Percentiles rank a stretch among this genome's conserved stretches.
These are phyloP conservation scores for Drosophila gunungcola DNA, from an alignment of 1,140 invertebrate species.

Conservation along the genomic window DNA sequence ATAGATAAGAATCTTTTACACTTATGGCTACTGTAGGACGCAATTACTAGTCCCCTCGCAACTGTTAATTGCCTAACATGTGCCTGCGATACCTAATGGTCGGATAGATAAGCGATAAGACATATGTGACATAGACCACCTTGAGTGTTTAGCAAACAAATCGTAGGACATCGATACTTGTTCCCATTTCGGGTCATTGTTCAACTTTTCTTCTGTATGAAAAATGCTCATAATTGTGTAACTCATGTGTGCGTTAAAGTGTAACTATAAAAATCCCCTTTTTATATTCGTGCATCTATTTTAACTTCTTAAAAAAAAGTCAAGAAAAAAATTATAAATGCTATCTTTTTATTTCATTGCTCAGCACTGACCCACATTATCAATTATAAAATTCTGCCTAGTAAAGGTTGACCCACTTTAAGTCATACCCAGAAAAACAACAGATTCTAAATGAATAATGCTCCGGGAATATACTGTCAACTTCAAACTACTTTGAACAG, in stretches of 20 bases:
- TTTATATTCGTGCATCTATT: no score
- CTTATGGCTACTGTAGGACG: not conserved
- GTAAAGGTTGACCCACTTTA: not conserved
- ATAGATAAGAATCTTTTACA: not conserved
- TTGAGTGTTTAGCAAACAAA: conserved; percentile 65
- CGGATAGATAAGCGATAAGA: conserved; percentile 37
- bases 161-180: not conserved
- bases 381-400: not conserved
- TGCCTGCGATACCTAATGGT: conserved; percentile 15
- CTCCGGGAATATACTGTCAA: not conserved
- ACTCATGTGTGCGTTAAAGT: no score
- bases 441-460: not conserved
- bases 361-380: conserved; percentile 8
- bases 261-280: no score
- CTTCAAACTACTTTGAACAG: not conserved
- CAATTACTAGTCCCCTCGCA: conserved; percentile 12
- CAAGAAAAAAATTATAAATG: not conserved
- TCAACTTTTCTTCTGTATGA: not conserved
- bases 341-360: not conserved
- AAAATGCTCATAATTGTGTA: no score
- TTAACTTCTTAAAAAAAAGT: no score
- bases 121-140: not conserved
- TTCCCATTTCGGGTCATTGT: conserved; percentile 10
- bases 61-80: conserved; percentile 32
- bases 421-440: not conserved